Evolutionary conservation across 2,113 vertebrate genomes (phyloP).

Genomic region (Puntigrus tetrazona): DNA sequence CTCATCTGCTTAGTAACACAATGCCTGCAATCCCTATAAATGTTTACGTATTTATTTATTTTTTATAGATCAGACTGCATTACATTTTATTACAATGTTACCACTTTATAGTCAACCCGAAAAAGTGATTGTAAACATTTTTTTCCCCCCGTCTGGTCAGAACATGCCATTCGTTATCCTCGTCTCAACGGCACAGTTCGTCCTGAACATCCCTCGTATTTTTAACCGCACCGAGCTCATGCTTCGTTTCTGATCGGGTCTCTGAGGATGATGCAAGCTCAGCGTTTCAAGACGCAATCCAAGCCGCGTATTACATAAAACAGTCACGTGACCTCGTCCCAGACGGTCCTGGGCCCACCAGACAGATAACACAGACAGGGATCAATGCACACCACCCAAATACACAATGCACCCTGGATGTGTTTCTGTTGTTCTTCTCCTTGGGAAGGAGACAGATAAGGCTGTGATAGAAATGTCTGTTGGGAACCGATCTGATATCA

Average conservation of each 20-base stretch:
- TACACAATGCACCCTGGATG: conserved; percentile 40
- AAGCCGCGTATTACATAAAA: conserved; percentile 23
- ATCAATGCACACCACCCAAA: conserved; percentile 51
- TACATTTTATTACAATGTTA: background rate
- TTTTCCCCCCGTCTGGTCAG: too few species aligned
- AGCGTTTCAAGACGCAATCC: conserved; percentile 10
- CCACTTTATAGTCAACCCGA: background rate
- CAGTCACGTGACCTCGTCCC: conserved; percentile 23
- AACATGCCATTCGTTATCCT: too few species aligned
- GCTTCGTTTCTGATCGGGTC: conserved; percentile 19
- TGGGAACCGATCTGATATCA: conserved; percentile 25
- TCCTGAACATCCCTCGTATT: background rate
- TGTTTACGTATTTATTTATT: background rate
- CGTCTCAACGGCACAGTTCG: background rate
- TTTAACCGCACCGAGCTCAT: background rate
- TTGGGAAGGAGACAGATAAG: conserved; percentile 33
- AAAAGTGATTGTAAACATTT: background rate
- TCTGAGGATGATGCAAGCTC: background rate
- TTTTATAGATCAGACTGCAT: background rate
- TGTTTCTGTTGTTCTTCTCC: conserved; percentile 30
- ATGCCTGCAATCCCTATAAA: too few species aligned
- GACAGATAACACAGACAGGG: conserved; percentile 35
- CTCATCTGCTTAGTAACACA: background rate
- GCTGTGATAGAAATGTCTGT: conserved; percentile 27
- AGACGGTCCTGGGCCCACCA: conserved; percentile 26